These are phyloP conservation scores for Drosophila paramelanica DNA, from an alignment of 2,888 invertebrate species.

Conservation along the genomic window DNA sequence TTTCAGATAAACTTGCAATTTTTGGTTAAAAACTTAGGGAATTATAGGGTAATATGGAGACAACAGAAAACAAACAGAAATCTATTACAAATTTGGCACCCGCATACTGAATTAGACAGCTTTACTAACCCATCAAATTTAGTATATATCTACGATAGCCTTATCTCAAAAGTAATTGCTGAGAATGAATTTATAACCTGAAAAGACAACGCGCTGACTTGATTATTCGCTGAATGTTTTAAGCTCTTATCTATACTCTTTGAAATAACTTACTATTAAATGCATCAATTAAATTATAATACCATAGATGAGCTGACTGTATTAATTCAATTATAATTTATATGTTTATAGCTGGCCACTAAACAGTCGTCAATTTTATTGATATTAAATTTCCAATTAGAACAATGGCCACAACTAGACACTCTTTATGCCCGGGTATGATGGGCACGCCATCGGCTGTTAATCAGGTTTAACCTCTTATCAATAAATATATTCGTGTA, in stretches of 20 bases:
- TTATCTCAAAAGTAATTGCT: background rate
- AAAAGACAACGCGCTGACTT: background rate
- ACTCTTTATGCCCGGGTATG: background rate
- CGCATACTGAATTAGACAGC: no score
- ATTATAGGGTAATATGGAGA: no score
- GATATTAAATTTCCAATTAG: conserved; percentile 47
- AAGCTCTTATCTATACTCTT: background rate
- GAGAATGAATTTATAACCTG: background rate
- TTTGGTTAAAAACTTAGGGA: no score
- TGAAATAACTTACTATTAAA: no score
- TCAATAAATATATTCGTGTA: conserved; percentile 41
- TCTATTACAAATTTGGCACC: no score
- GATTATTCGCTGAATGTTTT: background rate
- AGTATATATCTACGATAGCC: background rate
- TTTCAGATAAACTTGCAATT: no score
- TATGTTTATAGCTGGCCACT: background rate
- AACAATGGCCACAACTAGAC: conserved; percentile 9
- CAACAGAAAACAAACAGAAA: no score
- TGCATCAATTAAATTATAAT: background rate
- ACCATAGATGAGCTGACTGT: background rate
- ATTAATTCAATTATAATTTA: background rate
- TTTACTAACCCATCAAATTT: no score
- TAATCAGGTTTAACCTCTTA: conserved; percentile 51
- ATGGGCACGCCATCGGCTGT: background rate
- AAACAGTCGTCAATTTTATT: background rate